A percentile compares a stretch with the other conserved stretches of the same genome.
Evolutionary conservation across 2,113 vertebrate species (phyloP).

Genomic region (Scalopus aquaticus): DNA sequence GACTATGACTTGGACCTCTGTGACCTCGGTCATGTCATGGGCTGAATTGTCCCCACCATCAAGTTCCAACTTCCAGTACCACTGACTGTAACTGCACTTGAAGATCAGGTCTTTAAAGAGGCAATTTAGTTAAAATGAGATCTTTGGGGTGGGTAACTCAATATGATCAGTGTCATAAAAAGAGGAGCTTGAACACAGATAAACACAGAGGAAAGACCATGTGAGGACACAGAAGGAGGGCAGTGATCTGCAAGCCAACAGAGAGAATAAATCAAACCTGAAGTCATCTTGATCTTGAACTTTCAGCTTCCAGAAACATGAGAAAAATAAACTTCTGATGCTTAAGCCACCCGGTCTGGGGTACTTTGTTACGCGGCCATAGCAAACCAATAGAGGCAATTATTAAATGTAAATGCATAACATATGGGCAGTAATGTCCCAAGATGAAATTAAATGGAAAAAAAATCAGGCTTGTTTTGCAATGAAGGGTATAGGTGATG

Average conservation of each 20-base stretch:
- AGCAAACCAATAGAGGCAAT: not conserved
- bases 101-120: not conserved
- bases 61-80: not conserved
- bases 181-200: not conserved
- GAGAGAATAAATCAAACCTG: not conserved
- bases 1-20: not conserved
- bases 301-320: not conserved
- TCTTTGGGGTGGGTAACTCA: not conserved
- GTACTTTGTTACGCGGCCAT: not conserved
- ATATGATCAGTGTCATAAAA: not conserved
- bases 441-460: not conserved
- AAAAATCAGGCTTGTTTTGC: not conserved
- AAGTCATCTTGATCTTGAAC: not conserved
- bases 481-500: not conserved
- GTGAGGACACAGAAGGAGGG: not conserved
- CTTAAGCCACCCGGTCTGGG: not conserved
- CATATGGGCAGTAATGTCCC: not conserved
- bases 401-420: not conserved
- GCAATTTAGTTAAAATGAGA: not conserved
- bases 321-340: not conserved
- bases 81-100: not conserved
- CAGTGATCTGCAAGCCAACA: not conserved
- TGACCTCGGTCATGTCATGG: not conserved
- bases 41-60: not conserved
- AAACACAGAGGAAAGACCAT: not conserved